Evolutionary conservation across 2,113 vertebrate species (phyloP), one percentile per base, ranked within the genome.

Genomic region (Glaucomys volans): DNA sequence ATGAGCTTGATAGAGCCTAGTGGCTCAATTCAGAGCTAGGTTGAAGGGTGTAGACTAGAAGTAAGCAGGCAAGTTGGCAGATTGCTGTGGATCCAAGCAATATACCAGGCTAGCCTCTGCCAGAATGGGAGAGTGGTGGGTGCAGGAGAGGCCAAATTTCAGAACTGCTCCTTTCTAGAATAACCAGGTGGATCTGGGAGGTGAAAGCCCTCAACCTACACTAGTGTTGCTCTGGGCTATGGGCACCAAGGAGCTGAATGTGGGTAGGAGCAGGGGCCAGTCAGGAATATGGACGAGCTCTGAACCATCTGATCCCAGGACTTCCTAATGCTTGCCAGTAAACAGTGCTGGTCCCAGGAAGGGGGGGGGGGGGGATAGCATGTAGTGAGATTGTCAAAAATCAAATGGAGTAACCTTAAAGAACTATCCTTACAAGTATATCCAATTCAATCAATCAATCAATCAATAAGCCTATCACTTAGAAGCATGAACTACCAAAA

Each of bases 391-490:
- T 59, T 42, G 47, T 91, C 84, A 67, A 75, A 86, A 87, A 35
- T 76, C 52, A 88, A 84, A 90, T 35, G 26, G 66, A 35, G 11
- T 82, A n/a, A 69, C 86, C 54, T 87, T 54, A 76, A 94, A 86
- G 67, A 69, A 42, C 52, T 66, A 54, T 72, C 37, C 42, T 92
- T 77, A 57, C 59, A 80, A 76, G n/a, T 84, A n/a, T 44, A 35
- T 94, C 20, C 54, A 80, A 69, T 79, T 35, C 42, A 91, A 69
- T 80, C 59, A 81, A 0, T 66, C 59, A 81, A 0, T 66, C 88
- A 84, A 2, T 62, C 67, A 81, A 37, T 32, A 69, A 86, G 7
- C 3, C 11, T 67, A 67, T 83, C 44, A 71, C 40, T 97, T 64
- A 88, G 69, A 79, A 62, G 54, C 44, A 91, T n/a, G 18, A 75